phyloP scores from a whole-genome alignment of 2,888 invertebrate genomes.

The Tholera decimalis region DNA sequence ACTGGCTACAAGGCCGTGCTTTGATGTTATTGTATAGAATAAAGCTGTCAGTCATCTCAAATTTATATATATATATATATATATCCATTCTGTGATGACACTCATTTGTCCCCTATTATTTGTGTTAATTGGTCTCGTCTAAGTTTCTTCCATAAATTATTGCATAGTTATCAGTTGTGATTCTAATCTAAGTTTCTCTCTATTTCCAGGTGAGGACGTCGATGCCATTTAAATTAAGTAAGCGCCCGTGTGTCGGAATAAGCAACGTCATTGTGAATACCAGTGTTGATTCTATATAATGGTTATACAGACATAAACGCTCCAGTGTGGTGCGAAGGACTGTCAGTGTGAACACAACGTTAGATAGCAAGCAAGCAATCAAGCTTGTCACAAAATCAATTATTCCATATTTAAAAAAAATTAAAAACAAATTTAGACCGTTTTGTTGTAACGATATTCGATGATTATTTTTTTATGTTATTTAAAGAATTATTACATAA shows the following conservation, averaged over 20 bases:
- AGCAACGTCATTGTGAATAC: constrained; percentile 79
- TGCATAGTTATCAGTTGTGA: neutral
- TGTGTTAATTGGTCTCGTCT: too few relatives aligned
- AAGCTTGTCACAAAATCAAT: constrained; percentile 82
- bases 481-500: constrained; percentile 88
- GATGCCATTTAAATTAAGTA: constrained; percentile 91
- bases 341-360: constrained; percentile 69
- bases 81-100: too few relatives aligned
- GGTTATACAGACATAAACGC: constrained; percentile 65
- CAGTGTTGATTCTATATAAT: constrained; percentile 77
- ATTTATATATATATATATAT: too few relatives aligned
- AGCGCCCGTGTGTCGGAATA: constrained; percentile 84
- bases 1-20: too few relatives aligned
- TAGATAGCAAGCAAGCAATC: constrained; percentile 78
- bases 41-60: too few relatives aligned
- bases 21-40: too few relatives aligned
- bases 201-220: constrained; percentile 86
- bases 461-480: constrained; percentile 90
- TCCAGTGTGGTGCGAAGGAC: constrained; percentile 65
- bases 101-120: too few relatives aligned
- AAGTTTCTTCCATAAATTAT: too few relatives aligned
- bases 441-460: constrained; percentile 89
- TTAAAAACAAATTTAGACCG: constrained; percentile 77
- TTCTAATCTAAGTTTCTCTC: constrained; percentile 13
- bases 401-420: constrained; percentile 87